Base-by-base conservation (phyloP, 2,888 invertebrate species). In the Stramonita haemastoma region DNA sequence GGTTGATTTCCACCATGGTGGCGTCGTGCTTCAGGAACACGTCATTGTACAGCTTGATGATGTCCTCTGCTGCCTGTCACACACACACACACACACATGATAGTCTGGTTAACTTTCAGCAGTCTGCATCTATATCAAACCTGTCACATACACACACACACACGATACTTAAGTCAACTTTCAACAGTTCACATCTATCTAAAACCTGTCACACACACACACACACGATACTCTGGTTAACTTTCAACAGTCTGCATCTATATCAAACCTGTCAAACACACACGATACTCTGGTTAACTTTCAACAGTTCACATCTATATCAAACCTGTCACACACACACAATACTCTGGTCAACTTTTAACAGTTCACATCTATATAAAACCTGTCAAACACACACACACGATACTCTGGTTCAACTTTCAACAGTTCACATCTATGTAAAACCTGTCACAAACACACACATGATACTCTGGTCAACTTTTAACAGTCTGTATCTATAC, bases 1-100 rank as follows among this genome's bases (percentile, higher is more conserved):
- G 99, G 96, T 99, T 99, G 89, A 99, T 98, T 96, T 99, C 99
- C 94, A 96, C 89, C 91, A 96, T 92, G 34, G 98, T 97, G 1
- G 98, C 98, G 96, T 99, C 99, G 95, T 98, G 98, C 95, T 98
- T 97, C 15, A 98, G 96, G 95, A 99, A 99, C 93, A 99, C 96
- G 87, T 97, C 96, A 87, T 97, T 97, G 95, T 99, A 98, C 96
- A 99, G 97, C 94, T 97, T 98, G 92, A 98, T 96, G 85, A 99
- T 97, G 83, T 97, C 97, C 0, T 97, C 97, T 81, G 98, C 98
- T 95, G 96, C 92, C 93, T 93, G 90, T 91, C 91, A 89, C 87
- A 89, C 77, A 86, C 87, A 88, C 22, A 22, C 56, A 57, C 60
- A 57, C 85, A 56, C 46, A 84, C 84, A 84, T 46, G 8, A 26